phyloP scores from a whole-genome alignment of 2,888 invertebrate species.

The Troides aeacus region DNA sequence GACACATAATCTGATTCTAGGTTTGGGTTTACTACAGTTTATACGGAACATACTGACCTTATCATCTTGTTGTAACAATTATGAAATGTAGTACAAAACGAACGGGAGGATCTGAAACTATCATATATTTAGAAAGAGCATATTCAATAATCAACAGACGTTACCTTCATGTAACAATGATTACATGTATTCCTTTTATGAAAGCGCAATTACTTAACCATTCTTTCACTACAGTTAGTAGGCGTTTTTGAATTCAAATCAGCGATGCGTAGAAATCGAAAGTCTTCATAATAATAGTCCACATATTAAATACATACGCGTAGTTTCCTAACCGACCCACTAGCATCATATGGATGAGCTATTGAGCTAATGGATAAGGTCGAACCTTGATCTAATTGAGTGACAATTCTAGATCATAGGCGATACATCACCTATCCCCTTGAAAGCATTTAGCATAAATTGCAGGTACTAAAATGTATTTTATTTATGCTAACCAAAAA shows the following conservation, averaged over 20 bases:
- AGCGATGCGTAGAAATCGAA: slow-evolving; percentile 28
- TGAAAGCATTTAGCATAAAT: background rate
- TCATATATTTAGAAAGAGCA: background rate
- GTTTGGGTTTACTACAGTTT: background rate
- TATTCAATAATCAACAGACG: background rate
- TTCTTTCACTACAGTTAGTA: slow-evolving; percentile 23
- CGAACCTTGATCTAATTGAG: slow-evolving; percentile 68
- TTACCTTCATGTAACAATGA: slow-evolving; percentile 15
- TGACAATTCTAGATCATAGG: slow-evolving; percentile 49
- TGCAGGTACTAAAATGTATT: background rate
- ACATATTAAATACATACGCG: slow-evolving; percentile 33
- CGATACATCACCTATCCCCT: slow-evolving; percentile 41
- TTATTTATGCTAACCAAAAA: background rate
- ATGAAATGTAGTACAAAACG: background rate
- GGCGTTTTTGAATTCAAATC: slow-evolving; percentile 25
- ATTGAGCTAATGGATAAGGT: slow-evolving; percentile 64
- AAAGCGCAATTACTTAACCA: slow-evolving; percentile 24
- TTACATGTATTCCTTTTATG: slow-evolving; percentile 22
- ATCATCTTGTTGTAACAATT: background rate
- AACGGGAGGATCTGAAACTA: background rate
- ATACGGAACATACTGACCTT: background rate
- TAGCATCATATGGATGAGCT: slow-evolving; percentile 30
- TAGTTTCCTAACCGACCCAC: slow-evolving; percentile 32
- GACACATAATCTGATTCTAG: no score
- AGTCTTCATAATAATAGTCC: slow-evolving; percentile 19